Percentiles rank a stretch among this genome's conserved stretches.
These are phyloP conservation scores for Cephus pulcher DNA, from an alignment of 2,888 invertebrate species.

Conservation along the genomic window DNA sequence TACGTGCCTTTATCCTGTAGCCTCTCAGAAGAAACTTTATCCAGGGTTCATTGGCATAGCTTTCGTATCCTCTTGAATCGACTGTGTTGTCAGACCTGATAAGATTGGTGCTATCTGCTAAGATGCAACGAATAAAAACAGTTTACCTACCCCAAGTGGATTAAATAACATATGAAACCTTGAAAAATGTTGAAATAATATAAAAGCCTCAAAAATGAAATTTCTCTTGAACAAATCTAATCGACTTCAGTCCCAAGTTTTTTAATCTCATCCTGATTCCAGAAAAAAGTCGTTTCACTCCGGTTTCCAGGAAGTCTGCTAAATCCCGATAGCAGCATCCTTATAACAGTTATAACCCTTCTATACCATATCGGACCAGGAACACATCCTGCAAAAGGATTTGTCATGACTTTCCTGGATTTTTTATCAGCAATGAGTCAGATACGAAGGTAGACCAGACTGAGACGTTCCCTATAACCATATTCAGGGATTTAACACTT, in stretches of 20 bases:
- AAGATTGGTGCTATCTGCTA: not conserved
- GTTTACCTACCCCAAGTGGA: not conserved
- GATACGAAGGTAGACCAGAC: not conserved
- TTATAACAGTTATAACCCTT: not conserved
- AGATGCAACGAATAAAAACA: not conserved
- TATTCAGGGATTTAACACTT: not conserved
- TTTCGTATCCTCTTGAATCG: not conserved
- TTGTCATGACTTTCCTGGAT: not conserved
- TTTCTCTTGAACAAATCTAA: not conserved
- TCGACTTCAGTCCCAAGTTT: not conserved
- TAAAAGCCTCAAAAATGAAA: not conserved
- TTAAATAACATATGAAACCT: not conserved
- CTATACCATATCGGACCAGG: not conserved
- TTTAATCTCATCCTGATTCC: not conserved
- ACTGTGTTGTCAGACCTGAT: not conserved
- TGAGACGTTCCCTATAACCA: not conserved
- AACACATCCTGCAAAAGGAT: not conserved
- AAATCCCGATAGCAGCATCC: not conserved
- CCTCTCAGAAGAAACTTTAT: not conserved
- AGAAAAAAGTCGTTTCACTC: not conserved
- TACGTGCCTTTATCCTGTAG: not conserved
- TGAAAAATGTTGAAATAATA: not conserved
- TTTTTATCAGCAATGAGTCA: not conserved
- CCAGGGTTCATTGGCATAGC: not conserved
- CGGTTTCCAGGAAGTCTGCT: not conserved